Percentiles rank a stretch among this genome's conserved stretches.
Evolutionary conservation across 2,797 vertebrate genomes (phyloP).

Genomic region (Sarcoramphus papa): DNA sequence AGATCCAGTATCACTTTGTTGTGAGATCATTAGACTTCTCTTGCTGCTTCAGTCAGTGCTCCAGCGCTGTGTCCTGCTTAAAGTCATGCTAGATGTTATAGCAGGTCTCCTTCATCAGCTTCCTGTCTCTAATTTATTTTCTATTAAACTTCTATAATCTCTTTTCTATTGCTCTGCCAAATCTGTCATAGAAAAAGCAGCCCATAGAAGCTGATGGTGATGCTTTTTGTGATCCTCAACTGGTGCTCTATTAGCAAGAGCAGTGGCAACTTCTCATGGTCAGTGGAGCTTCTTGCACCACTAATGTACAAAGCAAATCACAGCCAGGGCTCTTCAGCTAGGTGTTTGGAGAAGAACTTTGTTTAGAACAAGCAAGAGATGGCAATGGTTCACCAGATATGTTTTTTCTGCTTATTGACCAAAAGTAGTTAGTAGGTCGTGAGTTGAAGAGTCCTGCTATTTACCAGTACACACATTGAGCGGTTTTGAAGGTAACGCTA

Average conservation of each 20-base stretch:
- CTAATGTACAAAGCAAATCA: background rate
- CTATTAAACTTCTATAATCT: background rate
- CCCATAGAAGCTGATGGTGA: background rate
- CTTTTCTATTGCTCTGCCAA: background rate
- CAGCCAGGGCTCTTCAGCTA: background rate
- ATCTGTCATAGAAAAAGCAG: background rate
- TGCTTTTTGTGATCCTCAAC: background rate
- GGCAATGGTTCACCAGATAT: background rate
- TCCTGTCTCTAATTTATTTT: background rate
- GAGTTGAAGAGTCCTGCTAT: background rate
- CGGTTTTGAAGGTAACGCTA: background rate
- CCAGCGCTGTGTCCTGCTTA: background rate
- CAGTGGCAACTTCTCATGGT: background rate
- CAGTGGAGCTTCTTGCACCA: background rate
- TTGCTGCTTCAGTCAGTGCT: background rate
- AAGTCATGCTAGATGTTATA: background rate
- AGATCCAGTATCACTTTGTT: background rate
- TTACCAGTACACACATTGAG: background rate
- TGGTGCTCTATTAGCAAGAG: background rate
- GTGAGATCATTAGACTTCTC: background rate
- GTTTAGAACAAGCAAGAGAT: background rate
- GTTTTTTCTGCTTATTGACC: background rate
- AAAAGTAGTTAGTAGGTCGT: background rate
- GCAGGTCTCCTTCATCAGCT: background rate
- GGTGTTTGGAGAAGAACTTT: background rate